Evolutionary conservation across 2,888 invertebrate genomes (phyloP).

Genomic region (Stenichneumon culpator): DNA sequence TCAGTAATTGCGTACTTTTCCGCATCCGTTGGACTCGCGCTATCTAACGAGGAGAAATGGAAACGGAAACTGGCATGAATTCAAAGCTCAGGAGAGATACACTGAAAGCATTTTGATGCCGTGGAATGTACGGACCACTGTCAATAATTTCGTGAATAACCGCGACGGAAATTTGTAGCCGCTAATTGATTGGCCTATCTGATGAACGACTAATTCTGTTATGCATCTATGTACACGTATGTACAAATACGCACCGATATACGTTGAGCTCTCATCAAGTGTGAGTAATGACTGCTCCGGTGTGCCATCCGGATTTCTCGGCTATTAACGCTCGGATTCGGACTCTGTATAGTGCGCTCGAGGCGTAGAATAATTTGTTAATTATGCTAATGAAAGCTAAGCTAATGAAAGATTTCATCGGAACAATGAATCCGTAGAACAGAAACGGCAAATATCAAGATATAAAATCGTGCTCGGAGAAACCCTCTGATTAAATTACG

Average conservation of each 20-base stretch:
- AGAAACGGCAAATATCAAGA: neutral
- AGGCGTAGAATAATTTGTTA: slow-evolving; percentile 36
- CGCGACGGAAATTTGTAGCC: slow-evolving; percentile 32
- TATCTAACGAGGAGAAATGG: neutral
- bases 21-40: neutral
- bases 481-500: neutral
- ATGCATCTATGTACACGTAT: slow-evolving; percentile 2
- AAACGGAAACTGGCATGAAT: neutral
- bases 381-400: slow-evolving; percentile 67
- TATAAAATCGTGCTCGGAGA: neutral
- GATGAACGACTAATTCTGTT: slow-evolving; percentile 47
- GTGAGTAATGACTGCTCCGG: slow-evolving; percentile 47
- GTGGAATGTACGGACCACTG: neutral
- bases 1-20: slow-evolving; percentile 42
- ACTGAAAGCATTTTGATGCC: neutral
- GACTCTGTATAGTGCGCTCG: neutral
- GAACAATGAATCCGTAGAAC: slow-evolving; percentile 26
- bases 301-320: slow-evolving; percentile 20
- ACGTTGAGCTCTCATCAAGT: slow-evolving; percentile 42
- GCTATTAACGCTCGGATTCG: slow-evolving; percentile 37
- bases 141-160: slow-evolving; percentile 32
- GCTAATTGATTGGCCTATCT: slow-evolving; percentile 54
- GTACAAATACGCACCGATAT: slow-evolving; percentile 20
- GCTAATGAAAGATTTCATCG: slow-evolving; percentile 52
- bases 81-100: neutral